Percentiles rank a stretch among this genome's conserved stretches.
Evolutionary conservation across 2,888 invertebrate species (phyloP).

Genomic region (Patella ulyssiponensis): DNA sequence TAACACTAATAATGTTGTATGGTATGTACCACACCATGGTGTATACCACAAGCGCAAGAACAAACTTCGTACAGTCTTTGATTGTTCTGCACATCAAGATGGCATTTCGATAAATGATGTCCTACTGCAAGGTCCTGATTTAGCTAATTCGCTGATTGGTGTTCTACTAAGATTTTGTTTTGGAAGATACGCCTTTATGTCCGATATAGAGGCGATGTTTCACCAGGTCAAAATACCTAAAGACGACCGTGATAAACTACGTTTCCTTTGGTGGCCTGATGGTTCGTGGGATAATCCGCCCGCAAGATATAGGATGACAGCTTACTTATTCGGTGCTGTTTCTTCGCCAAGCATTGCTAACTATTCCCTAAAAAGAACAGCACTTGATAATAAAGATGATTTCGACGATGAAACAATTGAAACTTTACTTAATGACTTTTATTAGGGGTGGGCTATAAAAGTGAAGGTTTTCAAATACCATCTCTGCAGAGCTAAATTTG

Average conservation of each 20-base stretch:
- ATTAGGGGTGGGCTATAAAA: too few species aligned
- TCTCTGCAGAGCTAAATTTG: too few species aligned
- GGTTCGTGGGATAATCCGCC: background rate
- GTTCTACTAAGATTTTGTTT: constrained; percentile 39
- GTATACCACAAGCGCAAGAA: constrained; percentile 37
- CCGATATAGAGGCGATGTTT: constrained; percentile 40
- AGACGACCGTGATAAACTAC: constrained; percentile 29
- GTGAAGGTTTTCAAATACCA: too few species aligned
- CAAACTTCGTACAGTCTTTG: constrained; percentile 39
- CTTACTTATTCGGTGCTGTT: constrained; percentile 14
- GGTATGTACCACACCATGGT: constrained; percentile 45
- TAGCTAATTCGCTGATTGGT: constrained; percentile 41
- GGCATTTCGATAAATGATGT: constrained; percentile 38
- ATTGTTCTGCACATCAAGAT: constrained; percentile 29
- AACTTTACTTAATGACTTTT: constrained; percentile 22
- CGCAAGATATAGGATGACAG: background rate
- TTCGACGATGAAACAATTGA: constrained; percentile 10
- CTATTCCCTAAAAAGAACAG: background rate
- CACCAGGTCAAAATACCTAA: constrained; percentile 34
- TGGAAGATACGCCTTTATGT: constrained; percentile 37
- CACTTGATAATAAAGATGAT: background rate
- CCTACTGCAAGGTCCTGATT: constrained; percentile 42
- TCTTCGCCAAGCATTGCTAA: constrained; percentile 13
- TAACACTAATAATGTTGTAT: constrained; percentile 10
- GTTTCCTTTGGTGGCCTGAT: constrained; percentile 41